Percentiles rank a stretch among this genome's conserved stretches.
Evolutionary conservation across 2,888 invertebrate genomes (phyloP).

Genomic region (Agapostemon virescens): DNA sequence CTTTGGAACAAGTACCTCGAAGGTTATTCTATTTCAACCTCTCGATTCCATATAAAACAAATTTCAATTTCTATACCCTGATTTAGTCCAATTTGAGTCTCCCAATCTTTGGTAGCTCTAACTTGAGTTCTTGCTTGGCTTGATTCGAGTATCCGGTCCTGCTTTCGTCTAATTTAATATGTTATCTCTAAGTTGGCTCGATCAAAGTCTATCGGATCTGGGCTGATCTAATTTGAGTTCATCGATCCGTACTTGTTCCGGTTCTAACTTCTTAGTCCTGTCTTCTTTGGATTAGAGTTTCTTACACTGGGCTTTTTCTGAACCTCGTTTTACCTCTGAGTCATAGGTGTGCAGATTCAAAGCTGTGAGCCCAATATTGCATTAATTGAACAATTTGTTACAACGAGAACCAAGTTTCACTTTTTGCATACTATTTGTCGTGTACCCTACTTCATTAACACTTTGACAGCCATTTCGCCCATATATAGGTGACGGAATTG

Average conservation of each 20-base stretch:
- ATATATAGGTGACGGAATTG: no score
- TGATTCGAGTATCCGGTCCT: background rate
- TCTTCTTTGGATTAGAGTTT: slow-evolving; percentile 4
- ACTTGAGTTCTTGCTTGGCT: background rate
- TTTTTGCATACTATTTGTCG: background rate
- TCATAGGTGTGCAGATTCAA: background rate
- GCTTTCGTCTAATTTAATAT: background rate
- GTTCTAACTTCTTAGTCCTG: background rate
- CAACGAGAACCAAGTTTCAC: background rate
- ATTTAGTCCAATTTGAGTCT: background rate
- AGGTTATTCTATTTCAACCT: background rate
- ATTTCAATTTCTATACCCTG: background rate
- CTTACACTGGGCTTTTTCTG: background rate
- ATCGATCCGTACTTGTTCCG: background rate
- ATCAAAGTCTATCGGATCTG: background rate
- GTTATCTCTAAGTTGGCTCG: background rate
- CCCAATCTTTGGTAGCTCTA: background rate
- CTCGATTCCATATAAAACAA: background rate
- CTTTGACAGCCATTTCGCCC: no score
- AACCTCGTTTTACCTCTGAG: background rate
- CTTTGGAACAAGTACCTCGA: background rate
- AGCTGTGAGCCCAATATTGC: background rate
- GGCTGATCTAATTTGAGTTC: background rate
- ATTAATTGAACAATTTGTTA: background rate
- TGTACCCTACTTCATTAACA: background rate